Evolutionary conservation across 2,797 vertebrate genomes (phyloP), one percentile per base, ranked within the genome.

Genomic region (Huso huso): DNA sequence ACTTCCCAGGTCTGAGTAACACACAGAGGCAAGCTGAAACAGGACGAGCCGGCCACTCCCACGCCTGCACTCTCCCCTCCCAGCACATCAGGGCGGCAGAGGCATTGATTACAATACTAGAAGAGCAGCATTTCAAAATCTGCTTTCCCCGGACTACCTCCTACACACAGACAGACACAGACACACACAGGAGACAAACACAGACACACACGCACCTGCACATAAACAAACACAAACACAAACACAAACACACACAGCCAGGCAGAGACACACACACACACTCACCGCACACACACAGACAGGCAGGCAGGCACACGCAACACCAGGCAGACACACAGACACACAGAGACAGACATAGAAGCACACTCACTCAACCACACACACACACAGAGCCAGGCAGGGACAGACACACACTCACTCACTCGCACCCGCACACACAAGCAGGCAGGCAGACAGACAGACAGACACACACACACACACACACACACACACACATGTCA

Each of bases 391-490:
- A n/a, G 8, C 6, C 12, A 15, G 9, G 12, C 9, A 18, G 15
- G 9, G 59, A 60, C 58, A 60, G n/a, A 60, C 58, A 60, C 11
- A 6, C 48, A 59, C 50, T 53, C 48, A 12, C 10, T 65, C 15
- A 66, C 10, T 66, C 11, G 68, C 11, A 49, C n/a, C 49, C 63
- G 50, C 18, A 18, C 18, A 18, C 18, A 18, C 18, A 18, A 64
- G 62, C 63, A 63, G 69, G n/a, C 71, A 71, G 63, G 75, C 73
- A 61, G 57, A 65, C 64, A 76, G 72, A 74, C 49, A 74, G 73
- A 73, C 3, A 4, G 4, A 37, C 4, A 37, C 37, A 37, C 4
- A 37, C 37, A 37, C 37, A 37, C 37, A 37, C 37, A 37, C 37
- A 37, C 71, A 37, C 37, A 37, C 37, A 37, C 37, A 37, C 37